Evolutionary conservation across 2,113 vertebrate species (phyloP).

Genomic region (Atlantisia rogersi): DNA sequence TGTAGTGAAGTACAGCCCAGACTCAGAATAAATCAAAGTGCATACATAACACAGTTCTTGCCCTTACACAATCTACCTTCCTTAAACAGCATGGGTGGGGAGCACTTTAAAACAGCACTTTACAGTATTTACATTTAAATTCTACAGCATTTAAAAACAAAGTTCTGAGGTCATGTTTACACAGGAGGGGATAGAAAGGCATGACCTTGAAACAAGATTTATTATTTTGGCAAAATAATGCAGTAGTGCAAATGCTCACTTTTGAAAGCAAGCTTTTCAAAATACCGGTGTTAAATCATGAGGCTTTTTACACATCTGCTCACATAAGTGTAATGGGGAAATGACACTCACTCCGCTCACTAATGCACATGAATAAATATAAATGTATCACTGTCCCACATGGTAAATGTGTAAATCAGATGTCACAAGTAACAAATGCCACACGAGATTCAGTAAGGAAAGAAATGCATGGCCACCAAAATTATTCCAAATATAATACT

Average conservation of each 20-base stretch:
- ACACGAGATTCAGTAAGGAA: neutral
- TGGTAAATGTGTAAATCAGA: neutral
- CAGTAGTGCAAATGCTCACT: neutral
- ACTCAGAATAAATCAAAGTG: neutral
- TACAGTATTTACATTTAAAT: neutral
- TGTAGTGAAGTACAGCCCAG: neutral
- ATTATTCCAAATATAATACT: neutral
- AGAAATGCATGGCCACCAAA: neutral
- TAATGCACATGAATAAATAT: neutral
- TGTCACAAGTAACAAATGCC: neutral
- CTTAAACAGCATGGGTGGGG: neutral
- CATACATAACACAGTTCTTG: neutral
- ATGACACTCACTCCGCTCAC: neutral
- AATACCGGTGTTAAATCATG: neutral
- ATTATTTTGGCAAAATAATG: neutral
- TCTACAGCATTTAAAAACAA: neutral
- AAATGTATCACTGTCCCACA: neutral
- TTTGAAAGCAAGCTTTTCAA: neutral
- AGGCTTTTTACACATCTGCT: neutral
- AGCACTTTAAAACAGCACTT: neutral
- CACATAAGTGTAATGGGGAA: neutral
- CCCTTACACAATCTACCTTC: neutral
- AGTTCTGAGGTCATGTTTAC: neutral
- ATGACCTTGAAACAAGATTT: neutral
- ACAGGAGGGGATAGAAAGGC: neutral